phyloP scores from a whole-genome alignment of 2,888 invertebrate species.

The Apoderus coryli region DNA sequence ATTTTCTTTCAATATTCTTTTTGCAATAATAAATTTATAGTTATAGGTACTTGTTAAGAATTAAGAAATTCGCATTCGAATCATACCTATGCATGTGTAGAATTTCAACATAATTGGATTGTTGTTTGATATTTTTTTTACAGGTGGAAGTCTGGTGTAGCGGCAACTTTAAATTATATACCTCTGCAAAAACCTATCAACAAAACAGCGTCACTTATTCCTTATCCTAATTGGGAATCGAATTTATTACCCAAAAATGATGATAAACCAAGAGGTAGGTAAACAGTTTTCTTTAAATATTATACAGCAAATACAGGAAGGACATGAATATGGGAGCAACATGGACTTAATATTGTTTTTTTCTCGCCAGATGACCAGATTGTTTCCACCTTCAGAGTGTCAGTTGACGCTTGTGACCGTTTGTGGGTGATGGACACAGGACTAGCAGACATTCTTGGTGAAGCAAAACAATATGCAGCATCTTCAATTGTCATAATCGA shows the following conservation, averaged over 20 bases:
- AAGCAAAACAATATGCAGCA: conserved; percentile 43
- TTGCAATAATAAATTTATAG: no score
- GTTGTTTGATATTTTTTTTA: conserved; percentile 18
- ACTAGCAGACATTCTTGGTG: conserved; percentile 57
- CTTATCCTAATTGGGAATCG: conserved; percentile 65
- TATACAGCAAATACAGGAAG: no score
- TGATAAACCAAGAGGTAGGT: no score
- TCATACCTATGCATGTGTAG: no score
- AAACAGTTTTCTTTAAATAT: no score
- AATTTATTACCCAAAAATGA: conserved; percentile 55
- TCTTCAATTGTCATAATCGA: conserved; percentile 58
- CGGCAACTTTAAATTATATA: conserved; percentile 53
- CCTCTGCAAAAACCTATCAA: conserved; percentile 29
- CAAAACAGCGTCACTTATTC: conserved; percentile 56
- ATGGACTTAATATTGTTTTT: no score
- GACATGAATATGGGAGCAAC: no score
- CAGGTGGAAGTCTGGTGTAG: conserved; percentile 52
- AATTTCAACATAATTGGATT: no score
- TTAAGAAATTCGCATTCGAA: no score
- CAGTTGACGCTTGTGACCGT: conserved; percentile 61
- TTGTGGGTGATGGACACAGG: conserved; percentile 76
- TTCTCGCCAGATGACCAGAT: conserved; percentile 40
- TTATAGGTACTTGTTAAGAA: no score
- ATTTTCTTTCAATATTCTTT: no score
- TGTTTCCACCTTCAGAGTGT: conserved; percentile 50